These are phyloP conservation scores for Tinea semifulvella DNA, from an alignment of 2,888 invertebrate species.

Conservation along the genomic window DNA sequence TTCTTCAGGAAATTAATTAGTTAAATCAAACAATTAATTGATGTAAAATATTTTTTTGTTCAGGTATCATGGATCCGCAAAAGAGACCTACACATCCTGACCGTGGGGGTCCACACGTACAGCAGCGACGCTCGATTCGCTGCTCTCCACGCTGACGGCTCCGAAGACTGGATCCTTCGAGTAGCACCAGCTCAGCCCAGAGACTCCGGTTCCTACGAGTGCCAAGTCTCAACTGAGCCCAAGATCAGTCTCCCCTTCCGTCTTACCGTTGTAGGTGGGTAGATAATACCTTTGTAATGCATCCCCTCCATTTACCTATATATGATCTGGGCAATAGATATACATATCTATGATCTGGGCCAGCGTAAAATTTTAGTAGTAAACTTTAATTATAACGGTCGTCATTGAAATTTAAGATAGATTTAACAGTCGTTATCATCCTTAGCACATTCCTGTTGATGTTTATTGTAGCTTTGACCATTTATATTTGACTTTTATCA, in stretches of 20 bases:
- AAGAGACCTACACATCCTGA: constrained; percentile 79
- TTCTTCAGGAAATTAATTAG: too few relatives aligned
- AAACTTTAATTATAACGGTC: too few relatives aligned
- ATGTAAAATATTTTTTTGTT: neutral
- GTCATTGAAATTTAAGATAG: too few relatives aligned
- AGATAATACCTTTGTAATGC: constrained; percentile 7
- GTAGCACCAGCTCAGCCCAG: constrained; percentile 72
- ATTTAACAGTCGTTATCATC: too few relatives aligned
- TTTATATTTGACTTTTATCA: too few relatives aligned
- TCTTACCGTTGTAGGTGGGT: constrained; percentile 82
- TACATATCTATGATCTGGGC: too few relatives aligned
- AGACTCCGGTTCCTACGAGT: constrained; percentile 91
- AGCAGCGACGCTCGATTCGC: constrained; percentile 74
- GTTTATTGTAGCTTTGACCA: too few relatives aligned
- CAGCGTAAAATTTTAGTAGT: too few relatives aligned
- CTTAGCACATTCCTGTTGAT: too few relatives aligned
- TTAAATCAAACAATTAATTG: too few relatives aligned
- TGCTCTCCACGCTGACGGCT: constrained; percentile 70
- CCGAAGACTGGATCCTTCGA: constrained; percentile 70
- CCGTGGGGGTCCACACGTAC: constrained; percentile 72
- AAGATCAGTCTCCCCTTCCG: constrained; percentile 83
- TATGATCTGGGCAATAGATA: too few relatives aligned
- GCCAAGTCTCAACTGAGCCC: constrained; percentile 92
- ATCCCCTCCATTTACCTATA: too few relatives aligned
- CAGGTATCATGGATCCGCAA: constrained; percentile 92